Conservation (phyloP, 2,888 invertebrate species). For the Hypomecis punctinalis region DNA sequence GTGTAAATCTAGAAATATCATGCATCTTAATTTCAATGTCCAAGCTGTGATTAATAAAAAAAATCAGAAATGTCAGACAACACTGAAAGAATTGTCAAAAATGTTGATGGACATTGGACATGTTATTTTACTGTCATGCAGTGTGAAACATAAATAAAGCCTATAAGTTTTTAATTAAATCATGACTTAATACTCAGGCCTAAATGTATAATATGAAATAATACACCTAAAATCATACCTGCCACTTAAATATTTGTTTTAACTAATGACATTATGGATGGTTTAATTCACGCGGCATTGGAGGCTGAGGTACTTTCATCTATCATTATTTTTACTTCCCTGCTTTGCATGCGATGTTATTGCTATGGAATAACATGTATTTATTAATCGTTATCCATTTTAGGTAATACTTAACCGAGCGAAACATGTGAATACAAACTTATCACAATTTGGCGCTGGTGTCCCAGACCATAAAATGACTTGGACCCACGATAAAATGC, state of each 20-base stretch:
- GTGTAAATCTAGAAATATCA: not conserved
- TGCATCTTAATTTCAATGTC: not conserved
- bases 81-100: slow-evolving; percentile 63
- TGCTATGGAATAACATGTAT: slow-evolving; percentile 10
- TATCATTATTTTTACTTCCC: slow-evolving; percentile 60
- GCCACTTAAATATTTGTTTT: slow-evolving; percentile 75
- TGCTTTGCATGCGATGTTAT: slow-evolving; percentile 42
- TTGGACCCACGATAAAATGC: slow-evolving; percentile 83
- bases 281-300: slow-evolving; percentile 85
- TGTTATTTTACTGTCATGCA: slow-evolving; percentile 81
- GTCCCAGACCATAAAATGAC: slow-evolving; percentile 83
- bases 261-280: slow-evolving; percentile 84
- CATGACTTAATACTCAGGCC: slow-evolving; percentile 83
- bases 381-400: slow-evolving; percentile 50
- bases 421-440: slow-evolving; percentile 80
- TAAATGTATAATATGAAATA: slow-evolving; percentile 78
- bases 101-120: slow-evolving; percentile 81
- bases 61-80: slow-evolving; percentile 4
- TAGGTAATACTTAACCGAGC: slow-evolving; percentile 81
- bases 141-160: slow-evolving; percentile 85
- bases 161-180: slow-evolving; percentile 80
- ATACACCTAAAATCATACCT: slow-evolving; percentile 71
- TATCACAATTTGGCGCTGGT: slow-evolving; percentile 79
- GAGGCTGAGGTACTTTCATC: slow-evolving; percentile 81
- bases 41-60: not conserved